Conservation (phyloP, 2,113 vertebrate genomes). For the Casuarius casuarius region DNA sequence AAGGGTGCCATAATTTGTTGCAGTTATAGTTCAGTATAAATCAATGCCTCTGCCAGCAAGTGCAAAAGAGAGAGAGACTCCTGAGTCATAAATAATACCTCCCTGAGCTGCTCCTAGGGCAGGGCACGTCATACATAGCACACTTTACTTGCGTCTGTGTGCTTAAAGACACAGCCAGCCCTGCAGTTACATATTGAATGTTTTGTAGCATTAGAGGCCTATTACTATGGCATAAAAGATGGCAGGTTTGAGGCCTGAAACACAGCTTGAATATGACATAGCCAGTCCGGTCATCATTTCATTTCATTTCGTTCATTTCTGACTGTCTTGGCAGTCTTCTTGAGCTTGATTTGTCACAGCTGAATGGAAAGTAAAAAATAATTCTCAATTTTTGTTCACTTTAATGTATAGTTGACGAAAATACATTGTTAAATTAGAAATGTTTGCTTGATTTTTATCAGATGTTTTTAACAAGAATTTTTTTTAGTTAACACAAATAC, state of each 20-base stretch:
- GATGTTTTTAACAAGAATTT: not conserved
- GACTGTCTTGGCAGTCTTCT: not conserved
- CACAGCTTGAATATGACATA: not conserved
- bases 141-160: not conserved
- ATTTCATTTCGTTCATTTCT: not conserved
- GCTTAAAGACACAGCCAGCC: not conserved
- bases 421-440: not conserved
- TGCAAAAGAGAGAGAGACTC: not conserved
- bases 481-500: not conserved
- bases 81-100: not conserved
- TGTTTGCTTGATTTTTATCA: not conserved
- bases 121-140: not conserved
- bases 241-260: not conserved
- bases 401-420: not conserved
- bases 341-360: not conserved
- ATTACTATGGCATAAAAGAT: not conserved
- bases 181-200: not conserved
- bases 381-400: not conserved
- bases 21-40: not conserved
- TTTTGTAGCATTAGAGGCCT: not conserved
- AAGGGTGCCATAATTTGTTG: not conserved
- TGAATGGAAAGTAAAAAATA: not conserved
- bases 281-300: not conserved
- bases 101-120: not conserved
- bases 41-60: not conserved